Base-by-base conservation (phyloP, 23 tunicate species). In the Trididemnum nubilum region DNA sequence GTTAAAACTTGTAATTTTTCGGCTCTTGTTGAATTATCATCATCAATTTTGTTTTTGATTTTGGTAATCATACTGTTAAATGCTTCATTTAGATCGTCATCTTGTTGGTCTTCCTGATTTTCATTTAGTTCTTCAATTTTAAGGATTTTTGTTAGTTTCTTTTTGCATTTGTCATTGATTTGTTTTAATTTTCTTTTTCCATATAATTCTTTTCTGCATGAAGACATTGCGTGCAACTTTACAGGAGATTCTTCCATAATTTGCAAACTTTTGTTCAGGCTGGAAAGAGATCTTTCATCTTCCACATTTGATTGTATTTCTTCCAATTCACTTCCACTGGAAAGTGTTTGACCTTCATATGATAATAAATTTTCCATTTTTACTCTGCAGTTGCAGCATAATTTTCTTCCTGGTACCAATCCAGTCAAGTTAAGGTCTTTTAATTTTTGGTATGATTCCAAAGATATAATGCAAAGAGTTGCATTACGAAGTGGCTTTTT, bases 1-100 rank as follows among this genome's bases (percentile, higher is more conserved):
- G 81, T 76, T 34, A 76, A 76, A 22, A 76, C 19, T 76, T 44
- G 69, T 3, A 76, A n/a, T 76, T 76, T 76, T 76, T 76, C 30
- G 52, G 81, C 39, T 51, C 81, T 39, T 51, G 81, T 76, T 52
- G 69, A 15, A 63, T 63, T 26, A 15, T 18, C 81, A 76, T 76
- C 9, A 27, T 44, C 81, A 52, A 76, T 76, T 51, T 76, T 76
- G 7, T 51, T 34, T 22, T 76, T 76, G 7, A 76, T 28, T 51
- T 76, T 19, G 50, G 23, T 26, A 9, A n/a, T 15, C 25, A 63
- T 63, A 26, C 22, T n/a, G 25, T n/a, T 24, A 15, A 63, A 24
- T 15, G 22, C 22, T 63, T 63, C 25, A 15, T 18, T 63, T 4
- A 15, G 25, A 26, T 63, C 25, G 25, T 63, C 69, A 63, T 4